Percentiles rank a stretch among this genome's conserved stretches.
These are phyloP conservation scores for Poecilobothrus nobilitatus DNA, from an alignment of 2,888 invertebrate species.

Conservation along the genomic window DNA sequence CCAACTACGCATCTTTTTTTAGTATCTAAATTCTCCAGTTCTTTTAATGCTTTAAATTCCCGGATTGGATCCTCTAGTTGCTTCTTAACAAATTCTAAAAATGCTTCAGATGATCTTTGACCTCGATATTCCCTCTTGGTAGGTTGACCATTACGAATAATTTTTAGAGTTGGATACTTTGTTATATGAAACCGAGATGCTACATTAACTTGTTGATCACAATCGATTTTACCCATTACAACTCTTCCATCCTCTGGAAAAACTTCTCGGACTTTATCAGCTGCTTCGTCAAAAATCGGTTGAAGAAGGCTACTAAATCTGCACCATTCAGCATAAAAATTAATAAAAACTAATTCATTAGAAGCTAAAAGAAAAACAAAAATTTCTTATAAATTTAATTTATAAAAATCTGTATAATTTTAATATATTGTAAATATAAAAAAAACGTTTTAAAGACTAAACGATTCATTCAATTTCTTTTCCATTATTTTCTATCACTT, in stretches of 20 bases:
- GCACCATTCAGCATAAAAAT: conserved; percentile 99
- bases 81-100: conserved; percentile 78
- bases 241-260: conserved; percentile 77
- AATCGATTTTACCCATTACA: conserved; percentile 93
- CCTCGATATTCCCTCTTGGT: conserved; percentile 87
- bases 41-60: conserved; percentile 64
- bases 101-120: conserved; percentile 81
- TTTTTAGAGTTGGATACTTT: conserved; percentile 96
- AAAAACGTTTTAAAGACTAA: too few relatives aligned
- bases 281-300: conserved; percentile 94
- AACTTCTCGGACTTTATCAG: conserved; percentile 65
- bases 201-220: conserved; percentile 82
- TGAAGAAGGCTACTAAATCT: conserved; percentile 94
- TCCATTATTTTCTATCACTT: too few relatives aligned
- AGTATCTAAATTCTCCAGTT: conserved; percentile 66
- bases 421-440: too few relatives aligned
- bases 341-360: conserved; percentile 94
- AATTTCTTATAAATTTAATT: not conserved
- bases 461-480: too few relatives aligned
- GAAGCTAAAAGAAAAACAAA: conserved; percentile 60
- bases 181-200: conserved; percentile 90
- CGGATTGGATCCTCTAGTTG: conserved; percentile 80
- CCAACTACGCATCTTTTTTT: conserved; percentile 81
- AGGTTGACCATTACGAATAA: conserved; percentile 84
- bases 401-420: too few relatives aligned